Evolutionary conservation across 2,888 invertebrate genomes (phyloP), one percentile per base, ranked within the genome.

Genomic region (Cephus rjabovi): DNA sequence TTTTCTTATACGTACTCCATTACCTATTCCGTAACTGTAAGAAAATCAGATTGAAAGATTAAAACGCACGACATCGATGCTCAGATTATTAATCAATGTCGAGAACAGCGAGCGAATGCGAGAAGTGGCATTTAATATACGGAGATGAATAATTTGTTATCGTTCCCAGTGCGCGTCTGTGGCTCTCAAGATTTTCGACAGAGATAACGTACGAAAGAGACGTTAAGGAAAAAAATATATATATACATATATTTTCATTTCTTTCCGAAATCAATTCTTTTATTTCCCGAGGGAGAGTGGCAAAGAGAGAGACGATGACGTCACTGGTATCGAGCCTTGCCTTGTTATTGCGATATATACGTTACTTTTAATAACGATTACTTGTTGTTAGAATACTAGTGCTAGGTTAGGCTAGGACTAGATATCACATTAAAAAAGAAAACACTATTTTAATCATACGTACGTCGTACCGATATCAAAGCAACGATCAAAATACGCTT

Each of bases 401-500:
- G 74, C 74, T 71, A 79, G 73, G 78, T 80, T 86, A 84, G 79
- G 73, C 79, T 82, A 84, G 79, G 35, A 77, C 69, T 78, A 82
- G 80, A 74, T 74, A 81, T 83, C 77, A 80, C 77, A 78, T 76
- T 76, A 76, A 77, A 79, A 82, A 76, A 77, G 76, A 76, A 76
- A 76, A 69, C 37, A 79, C 74, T 71, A 75, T 75, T 77, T 82
- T 80, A 82, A 79, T 82, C 81, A 80, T 82, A 84, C 79, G 77
- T 80, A 84, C 79, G 83, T 86, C 87, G 86, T 85, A 88, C 85
- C 87, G 86, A 91, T 90, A 89, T 90, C 90, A 90, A 91, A 91
- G 90, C 90, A 91, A 90, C 89, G 91, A 91, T 91, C 90, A 91
- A 91, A 91, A 91, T 91, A 91, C 91, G 91, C 91, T 91, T 91